Base-by-base conservation (phyloP, 2,113 vertebrate genomes). In the Sprattus sprattus region DNA sequence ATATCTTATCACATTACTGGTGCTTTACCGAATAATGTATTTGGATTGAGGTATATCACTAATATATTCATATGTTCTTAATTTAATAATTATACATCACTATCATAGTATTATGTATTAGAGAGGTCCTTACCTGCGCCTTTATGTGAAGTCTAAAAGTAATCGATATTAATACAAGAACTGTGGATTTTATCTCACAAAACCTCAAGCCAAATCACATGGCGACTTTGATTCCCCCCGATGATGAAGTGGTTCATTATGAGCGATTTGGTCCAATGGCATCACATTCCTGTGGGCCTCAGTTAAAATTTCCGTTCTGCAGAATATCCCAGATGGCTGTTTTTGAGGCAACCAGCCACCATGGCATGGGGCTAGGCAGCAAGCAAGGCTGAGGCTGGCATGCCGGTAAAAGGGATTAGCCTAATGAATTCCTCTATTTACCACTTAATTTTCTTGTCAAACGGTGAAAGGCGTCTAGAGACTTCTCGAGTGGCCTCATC, bases 391-490 rank as follows among this genome's bases (percentile, higher is more conserved):
- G 32, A 46, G 25, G 32, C 45, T 47, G 39, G n/a, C 71, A 78
- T 11, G 49, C 18, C 45, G 57, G 25, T 22, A 15, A 45, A 11
- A 15, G 0, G 54, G 46, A 82, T 84, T 75, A 60, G 8, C 83
- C 47, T 8, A 45, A 78, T 47, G 64, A 46, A 86, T 83, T 81
- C 44, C 22, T 82, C 9, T 84, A 67, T 84, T 85, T 87, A 83
- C 50, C 39, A 25, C 45, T 52, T 81, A 8, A 82, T 87, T 83
- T 84, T 84, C 82, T 87, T 44, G 15, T 60, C 81, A 85, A 22
- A 46, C 13, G 64, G 84, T n/a, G 83, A 86, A 81, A 78, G 71
- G 49, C 49, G 32, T 60, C 15, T 64, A 67, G 85, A 82, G 71
- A 78, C 28, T 47, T 82, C 46, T 28, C 25, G 16, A 83, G 52